Evolutionary conservation across 2,888 invertebrate genomes (phyloP), one percentile per base, ranked within the genome.

Genomic region (Antheraea yamamai): DNA sequence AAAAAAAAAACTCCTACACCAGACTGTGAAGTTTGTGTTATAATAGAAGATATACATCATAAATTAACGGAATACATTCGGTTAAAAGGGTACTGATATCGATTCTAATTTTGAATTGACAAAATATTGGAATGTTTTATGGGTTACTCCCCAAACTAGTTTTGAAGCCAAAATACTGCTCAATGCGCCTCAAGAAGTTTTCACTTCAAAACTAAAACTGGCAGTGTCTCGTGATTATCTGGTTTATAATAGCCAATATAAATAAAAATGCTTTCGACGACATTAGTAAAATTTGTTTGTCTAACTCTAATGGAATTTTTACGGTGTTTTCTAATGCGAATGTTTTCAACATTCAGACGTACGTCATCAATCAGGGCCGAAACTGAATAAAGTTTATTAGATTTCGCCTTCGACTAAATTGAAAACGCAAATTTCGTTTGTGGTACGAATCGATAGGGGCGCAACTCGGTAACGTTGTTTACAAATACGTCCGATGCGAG

Each of bases 391-490:
- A 70, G 39, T 70, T 70, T 39, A 70, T 70, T 39, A 20, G 39
- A 70, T 70, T 39, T 10, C n/a, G 12, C n/a, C 39, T 12, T 70
- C 20, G 20, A 39, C 14, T n/a, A 70, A 70, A 70, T 20, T n/a
- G 70, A 39, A 39, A 66, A 66, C 16, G 26, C 64, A 66, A 70
- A 39, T 70, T 70, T 70, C 39, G 70, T 39, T 70, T 39, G 70
- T 35, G 39, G n/a, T n/a, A 70, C 18, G 35, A 39, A 70, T 70
- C 70, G 70, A 70, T 70, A 70, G 10, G 70, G 14, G 20, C 70
- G 70, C 12, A 70, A 70, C 70, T 39, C 39, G n/a, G 12, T 70
- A 39, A 70, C 70, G 39, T 70, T 70, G 35, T 70, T 70, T 70
- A 39, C 39, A n/a, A 70, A n/a, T 39, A 30, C 30, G 16, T 4